Conservation (phyloP, 2,888 invertebrate genomes). For the Protodeltote pygarga region DNA sequence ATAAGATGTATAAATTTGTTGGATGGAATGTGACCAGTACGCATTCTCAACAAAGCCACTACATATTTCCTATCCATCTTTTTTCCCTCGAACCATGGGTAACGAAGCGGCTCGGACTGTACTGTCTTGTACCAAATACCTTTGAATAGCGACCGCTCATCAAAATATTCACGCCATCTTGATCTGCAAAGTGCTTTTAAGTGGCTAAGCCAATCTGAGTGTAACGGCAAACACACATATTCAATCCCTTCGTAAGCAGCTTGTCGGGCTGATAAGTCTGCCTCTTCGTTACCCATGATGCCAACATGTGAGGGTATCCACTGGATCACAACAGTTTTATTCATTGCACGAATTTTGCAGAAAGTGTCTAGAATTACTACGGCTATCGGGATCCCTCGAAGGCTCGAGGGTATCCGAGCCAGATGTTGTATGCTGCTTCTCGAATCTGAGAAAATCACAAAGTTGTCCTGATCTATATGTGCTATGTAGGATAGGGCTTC, state of each 20-base stretch:
- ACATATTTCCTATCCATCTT: neutral
- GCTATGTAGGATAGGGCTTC: slow-evolving; percentile 3
- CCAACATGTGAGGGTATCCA: slow-evolving; percentile 10
- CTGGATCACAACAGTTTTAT: slow-evolving; percentile 1
- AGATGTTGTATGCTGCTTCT: slow-evolving; percentile 18
- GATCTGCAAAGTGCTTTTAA: neutral
- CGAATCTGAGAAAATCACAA: slow-evolving; percentile 6
- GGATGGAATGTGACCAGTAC: slow-evolving; percentile 1
- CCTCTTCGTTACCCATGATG: neutral
- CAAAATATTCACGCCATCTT: slow-evolving; percentile 4
- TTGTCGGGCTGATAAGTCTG: neutral
- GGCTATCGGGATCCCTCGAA: slow-evolving; percentile 15
- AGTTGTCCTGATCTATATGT: neutral
- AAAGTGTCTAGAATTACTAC: slow-evolving; percentile 2
- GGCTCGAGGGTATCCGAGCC: no score
- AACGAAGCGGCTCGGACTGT: slow-evolving; percentile 4
- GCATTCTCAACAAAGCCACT: slow-evolving; percentile 1
- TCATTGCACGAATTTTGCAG: neutral
- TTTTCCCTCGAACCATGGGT: slow-evolving; percentile 3
- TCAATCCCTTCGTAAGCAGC: neutral
- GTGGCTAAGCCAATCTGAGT: neutral
- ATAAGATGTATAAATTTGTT: slow-evolving; percentile 2
- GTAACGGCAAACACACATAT: neutral
- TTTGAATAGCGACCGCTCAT: no score
- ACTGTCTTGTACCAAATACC: slow-evolving; percentile 12